Conservation (phyloP, 2,888 invertebrate genomes). For the Electrophaes corylata region DNA sequence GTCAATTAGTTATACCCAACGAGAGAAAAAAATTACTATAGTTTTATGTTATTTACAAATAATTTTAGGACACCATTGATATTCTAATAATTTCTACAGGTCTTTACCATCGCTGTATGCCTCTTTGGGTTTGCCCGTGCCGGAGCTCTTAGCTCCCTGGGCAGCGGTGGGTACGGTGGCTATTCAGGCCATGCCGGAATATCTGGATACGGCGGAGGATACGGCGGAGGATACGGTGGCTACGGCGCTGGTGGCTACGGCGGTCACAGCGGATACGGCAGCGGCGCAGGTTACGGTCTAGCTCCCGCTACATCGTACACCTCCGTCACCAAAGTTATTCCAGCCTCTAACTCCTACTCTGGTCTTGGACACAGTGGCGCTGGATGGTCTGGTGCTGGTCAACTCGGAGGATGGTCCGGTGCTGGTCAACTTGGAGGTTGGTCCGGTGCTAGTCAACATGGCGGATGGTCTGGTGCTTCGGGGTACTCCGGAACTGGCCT, state of each 20-base stretch:
- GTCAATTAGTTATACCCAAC: too few species aligned
- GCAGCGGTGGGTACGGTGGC: conserved; percentile 27
- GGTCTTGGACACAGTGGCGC: conserved; percentile 29
- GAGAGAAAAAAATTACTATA: too few species aligned
- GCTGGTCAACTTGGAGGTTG: conserved; percentile 5
- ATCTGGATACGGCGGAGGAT: conserved; percentile 31
- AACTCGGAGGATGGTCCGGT: conserved; percentile 25
- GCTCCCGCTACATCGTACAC: conserved; percentile 49
- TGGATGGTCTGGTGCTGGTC: conserved; percentile 28
- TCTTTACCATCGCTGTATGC: conserved; percentile 53
- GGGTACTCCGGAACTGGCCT: conserved; percentile 29
- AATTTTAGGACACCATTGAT: too few species aligned
- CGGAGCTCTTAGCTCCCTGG: conserved; percentile 45
- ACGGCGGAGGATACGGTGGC: conserved; percentile 33
- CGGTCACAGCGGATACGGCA: conserved; percentile 34
- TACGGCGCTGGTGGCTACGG: conserved; percentile 34
- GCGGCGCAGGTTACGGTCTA: conserved; percentile 28
- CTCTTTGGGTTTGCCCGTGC: conserved; percentile 57
- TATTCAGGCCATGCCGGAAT: conserved; percentile 27
- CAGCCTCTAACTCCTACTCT: conserved; percentile 37
- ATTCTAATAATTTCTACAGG: conserved; percentile 43
- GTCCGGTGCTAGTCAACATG: background rate
- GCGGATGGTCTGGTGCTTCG: conserved; percentile 30
- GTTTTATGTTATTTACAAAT: too few species aligned
- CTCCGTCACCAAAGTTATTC: conserved; percentile 47